Evolutionary conservation across 2,797 vertebrate species (phyloP), one percentile per base, ranked within the genome.

Genomic region (Gambelia wislizenii): DNA sequence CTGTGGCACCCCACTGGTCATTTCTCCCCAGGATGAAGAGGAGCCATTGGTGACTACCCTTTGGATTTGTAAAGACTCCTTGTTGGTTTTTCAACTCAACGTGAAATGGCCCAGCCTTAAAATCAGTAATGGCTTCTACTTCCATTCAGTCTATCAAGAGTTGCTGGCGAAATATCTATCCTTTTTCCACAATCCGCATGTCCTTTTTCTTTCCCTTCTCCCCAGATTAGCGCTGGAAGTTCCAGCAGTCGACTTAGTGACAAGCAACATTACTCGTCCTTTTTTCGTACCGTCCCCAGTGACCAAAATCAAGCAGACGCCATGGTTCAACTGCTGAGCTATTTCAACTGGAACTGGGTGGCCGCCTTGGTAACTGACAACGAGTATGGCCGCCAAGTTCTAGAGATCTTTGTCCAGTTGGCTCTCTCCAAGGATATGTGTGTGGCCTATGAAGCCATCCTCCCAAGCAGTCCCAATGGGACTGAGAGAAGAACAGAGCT

Each of bases 241-340:
- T 91, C 92, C 61, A 87, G 81, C 22, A 56, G 69, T 6, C 67
- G 52, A 9, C 87, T 92, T 33, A 89, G 89, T 25, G 75, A 91
- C 49, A 77, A 83, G 5, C 56, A 30, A 30, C 69, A 59, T 6
- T 88, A 84, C 13, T 84, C 39, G 1, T 87, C 87, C 5, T 90
- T 92, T 49, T 92, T 90, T 39, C 83, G 92, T 36, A 91, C 92
- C 33, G 77, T 91, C 18, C 92, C 92, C 75, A 89, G 87, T 6
- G 89, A 90, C 86, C 72, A 9, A 25, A 42, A 44, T 25, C 90
- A 91, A 44, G 87, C 49, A 1, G 36, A 67, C 1, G 90, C 87
- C 64, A 74, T 91, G 14, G 84, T 91, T 6, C 77, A 85, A 25
- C 61, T 91, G 33, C 22, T 91, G 69, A 83, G 3, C 30, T 56